Percentiles rank a stretch among this genome's conserved stretches.
Evolutionary conservation across 2,797 vertebrate species (phyloP).

Genomic region (Pseudomugil gertrudae): DNA sequence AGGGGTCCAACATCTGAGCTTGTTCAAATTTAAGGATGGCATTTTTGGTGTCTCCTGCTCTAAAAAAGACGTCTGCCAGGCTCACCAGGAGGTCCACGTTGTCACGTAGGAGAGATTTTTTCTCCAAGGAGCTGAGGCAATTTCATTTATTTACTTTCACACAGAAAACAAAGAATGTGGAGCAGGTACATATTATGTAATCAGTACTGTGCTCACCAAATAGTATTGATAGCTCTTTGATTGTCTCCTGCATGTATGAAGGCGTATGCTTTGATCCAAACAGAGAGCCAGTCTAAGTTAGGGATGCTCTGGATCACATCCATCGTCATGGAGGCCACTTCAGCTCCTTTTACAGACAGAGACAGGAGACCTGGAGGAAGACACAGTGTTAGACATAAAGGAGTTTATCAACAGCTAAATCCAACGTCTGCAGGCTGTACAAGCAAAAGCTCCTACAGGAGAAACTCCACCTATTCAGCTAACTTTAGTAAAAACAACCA

Average conservation of each 20-base stretch:
- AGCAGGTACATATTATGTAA: background rate
- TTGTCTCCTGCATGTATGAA: constrained; percentile 97
- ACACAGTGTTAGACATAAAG: too few relatives aligned
- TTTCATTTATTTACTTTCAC: background rate
- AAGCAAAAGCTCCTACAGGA: too few relatives aligned
- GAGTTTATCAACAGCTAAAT: background rate
- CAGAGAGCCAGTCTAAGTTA: constrained; percentile 97
- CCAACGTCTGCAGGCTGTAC: background rate
- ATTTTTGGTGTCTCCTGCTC: constrained; percentile 97
- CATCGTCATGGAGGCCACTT: constrained; percentile 98
- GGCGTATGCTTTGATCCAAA: constrained; percentile 98
- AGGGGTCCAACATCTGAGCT: constrained; percentile 97
- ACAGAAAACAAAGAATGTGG: too few relatives aligned
- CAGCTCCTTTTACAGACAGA: constrained; percentile 96
- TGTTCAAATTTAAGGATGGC: constrained; percentile 98
- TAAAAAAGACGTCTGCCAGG: constrained; percentile 96
- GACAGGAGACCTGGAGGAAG: constrained; percentile 89
- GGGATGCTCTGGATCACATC: constrained; percentile 97
- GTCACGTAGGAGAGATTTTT: constrained; percentile 95
- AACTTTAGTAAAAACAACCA: too few relatives aligned
- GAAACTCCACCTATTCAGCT: too few relatives aligned
- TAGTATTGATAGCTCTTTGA: constrained; percentile 96
- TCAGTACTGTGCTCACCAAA: constrained; percentile 86
- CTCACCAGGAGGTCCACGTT: constrained; percentile 96
- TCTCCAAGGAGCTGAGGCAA: constrained; percentile 91